Evolutionary conservation across 2,797 vertebrate species (phyloP), one percentile per base, ranked within the genome.

Genomic region (Odontamblyopus rebecca): DNA sequence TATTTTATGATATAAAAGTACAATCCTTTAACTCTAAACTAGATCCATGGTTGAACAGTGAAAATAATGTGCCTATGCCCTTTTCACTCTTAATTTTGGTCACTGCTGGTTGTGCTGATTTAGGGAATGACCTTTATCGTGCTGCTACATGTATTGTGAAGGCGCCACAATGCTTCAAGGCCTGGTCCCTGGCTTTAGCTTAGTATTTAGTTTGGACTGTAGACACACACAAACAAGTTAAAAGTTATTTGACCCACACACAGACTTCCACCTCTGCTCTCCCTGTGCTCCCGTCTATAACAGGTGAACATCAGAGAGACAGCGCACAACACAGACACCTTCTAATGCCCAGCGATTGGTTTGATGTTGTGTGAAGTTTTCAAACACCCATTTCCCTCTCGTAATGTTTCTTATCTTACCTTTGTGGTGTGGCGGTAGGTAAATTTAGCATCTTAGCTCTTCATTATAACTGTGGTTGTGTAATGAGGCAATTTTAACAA

Each of bases 301-400:
- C 51, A 77, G 73, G 68, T 67, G 51, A 73, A 78, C 73, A 83
- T 81, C 79, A 82, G 76, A 78, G 72, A 65, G 32, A 71, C 70
- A 67, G 67, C 53, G 61, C 16, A 15, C 78, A 81, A 82, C 69
- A 69, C 51, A 78, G 18, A 61, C 50, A 76, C 68, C 71, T 71
- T 82, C 76, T 77, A 64, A 83, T 35, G 60, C 59, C 50, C 29
- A 68, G 71, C 70, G 13, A 72, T 44, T 70, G 67, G 61, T 82
- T 84, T 79, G 67, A 79, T 74, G 76, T 78, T 61, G 32, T 35
- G 0, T 68, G 56, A 78, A 74, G 60, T 69, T 65, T 79, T 72
- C 63, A 76, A 76, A 73, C 19, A 15, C 59, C 69, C 71, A 59
- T 71, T 68, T 77, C 35, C 65, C 66, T 54, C 50, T 74, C 8